These are phyloP conservation scores for Eurosta solidaginis DNA, from an alignment of 1,140 invertebrate species.

Conservation along the genomic window DNA sequence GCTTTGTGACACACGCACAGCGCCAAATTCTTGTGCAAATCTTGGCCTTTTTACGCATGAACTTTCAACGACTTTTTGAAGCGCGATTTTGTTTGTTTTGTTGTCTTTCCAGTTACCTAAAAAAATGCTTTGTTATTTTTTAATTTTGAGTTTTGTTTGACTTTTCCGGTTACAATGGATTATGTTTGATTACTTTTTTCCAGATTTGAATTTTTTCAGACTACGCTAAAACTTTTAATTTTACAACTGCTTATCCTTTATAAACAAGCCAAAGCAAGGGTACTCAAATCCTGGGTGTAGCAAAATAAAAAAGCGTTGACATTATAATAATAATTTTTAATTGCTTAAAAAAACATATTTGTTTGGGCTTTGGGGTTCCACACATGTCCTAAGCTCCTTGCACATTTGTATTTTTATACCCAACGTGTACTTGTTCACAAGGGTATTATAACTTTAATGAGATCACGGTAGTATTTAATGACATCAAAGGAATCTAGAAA, in stretches of 20 bases:
- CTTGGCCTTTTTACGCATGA: conserved; percentile 23
- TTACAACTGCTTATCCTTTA: conserved; percentile 15
- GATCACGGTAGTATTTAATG: too few relatives aligned
- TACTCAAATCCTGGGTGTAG: background rate
- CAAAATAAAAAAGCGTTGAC: background rate
- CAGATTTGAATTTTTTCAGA: background rate
- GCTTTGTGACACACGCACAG: background rate
- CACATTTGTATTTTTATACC: too few relatives aligned
- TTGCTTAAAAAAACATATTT: background rate
- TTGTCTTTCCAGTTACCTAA: background rate
- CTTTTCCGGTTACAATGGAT: conserved; percentile 15
- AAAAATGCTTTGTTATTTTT: conserved; percentile 18
- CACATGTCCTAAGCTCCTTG: background rate
- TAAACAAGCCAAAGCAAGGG: background rate
- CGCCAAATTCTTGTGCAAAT: conserved; percentile 9
- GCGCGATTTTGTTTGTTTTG: background rate
- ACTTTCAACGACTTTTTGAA: background rate
- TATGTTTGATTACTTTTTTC: background rate
- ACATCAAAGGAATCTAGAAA: too few relatives aligned
- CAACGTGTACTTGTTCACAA: too few relatives aligned
- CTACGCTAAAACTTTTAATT: background rate
- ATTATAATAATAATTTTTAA: conserved; percentile 29
- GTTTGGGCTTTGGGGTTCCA: background rate
- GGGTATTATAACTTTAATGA: too few relatives aligned
- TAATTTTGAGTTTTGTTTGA: conserved; percentile 18